Evolutionary conservation across 2,888 invertebrate genomes (phyloP).

Genomic region (Miltochrista miniata): DNA sequence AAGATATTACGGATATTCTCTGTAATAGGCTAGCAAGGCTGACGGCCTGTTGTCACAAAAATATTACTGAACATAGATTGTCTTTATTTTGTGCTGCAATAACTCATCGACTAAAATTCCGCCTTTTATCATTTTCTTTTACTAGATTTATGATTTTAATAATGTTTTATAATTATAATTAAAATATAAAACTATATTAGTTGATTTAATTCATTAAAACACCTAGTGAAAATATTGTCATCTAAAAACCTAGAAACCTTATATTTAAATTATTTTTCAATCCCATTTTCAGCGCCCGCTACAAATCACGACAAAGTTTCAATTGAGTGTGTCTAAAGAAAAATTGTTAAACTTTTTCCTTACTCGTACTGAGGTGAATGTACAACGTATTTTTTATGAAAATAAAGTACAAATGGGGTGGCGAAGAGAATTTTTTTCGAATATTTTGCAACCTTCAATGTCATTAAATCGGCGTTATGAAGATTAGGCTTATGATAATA

Average conservation of each 20-base stretch:
- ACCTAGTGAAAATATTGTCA: too few relatives aligned
- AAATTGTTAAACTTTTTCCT: conserved; percentile 52
- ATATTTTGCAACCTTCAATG: conserved; percentile 20
- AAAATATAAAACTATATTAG: too few relatives aligned
- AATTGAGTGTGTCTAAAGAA: conserved; percentile 46
- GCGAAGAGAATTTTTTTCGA: conserved; percentile 23
- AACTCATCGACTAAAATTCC: too few relatives aligned
- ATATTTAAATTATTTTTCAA: conserved; percentile 28
- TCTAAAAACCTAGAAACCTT: not conserved
- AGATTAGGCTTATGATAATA: conserved; percentile 35
- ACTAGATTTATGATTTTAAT: too few relatives aligned
- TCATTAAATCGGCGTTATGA: conserved; percentile 42
- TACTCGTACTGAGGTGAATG: conserved; percentile 44
- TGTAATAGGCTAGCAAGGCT: too few relatives aligned
- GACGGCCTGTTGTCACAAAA: too few relatives aligned
- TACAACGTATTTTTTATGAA: conserved; percentile 34
- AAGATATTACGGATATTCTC: too few relatives aligned
- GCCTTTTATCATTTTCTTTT: too few relatives aligned
- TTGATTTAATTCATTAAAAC: too few relatives aligned
- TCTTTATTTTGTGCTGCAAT: too few relatives aligned
- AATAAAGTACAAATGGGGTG: conserved; percentile 29
- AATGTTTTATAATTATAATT: too few relatives aligned
- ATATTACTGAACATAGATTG: too few relatives aligned
- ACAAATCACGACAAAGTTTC: conserved; percentile 46
- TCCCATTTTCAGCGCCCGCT: conserved; percentile 28